Evolutionary conservation across 2,888 invertebrate species (phyloP).

Genomic region (Penaeus monodon): DNA sequence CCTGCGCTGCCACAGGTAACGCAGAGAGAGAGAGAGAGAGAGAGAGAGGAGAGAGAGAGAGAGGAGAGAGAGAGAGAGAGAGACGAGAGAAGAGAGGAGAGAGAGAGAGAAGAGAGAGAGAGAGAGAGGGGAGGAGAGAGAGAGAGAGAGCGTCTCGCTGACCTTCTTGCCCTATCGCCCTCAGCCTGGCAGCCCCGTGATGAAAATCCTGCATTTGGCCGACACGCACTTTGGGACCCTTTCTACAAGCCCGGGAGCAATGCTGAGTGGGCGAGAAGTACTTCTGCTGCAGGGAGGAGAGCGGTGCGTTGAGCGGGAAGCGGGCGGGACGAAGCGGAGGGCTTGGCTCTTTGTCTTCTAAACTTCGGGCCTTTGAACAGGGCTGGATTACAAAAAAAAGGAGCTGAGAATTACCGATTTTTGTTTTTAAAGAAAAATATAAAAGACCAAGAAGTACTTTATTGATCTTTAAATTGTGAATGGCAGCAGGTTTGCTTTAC

Average conservation of each 20-base stretch:
- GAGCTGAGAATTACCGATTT: too few relatives aligned
- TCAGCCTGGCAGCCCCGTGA: slow-evolving; percentile 47
- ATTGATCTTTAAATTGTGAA: too few relatives aligned
- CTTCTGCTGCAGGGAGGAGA: slow-evolving; percentile 80
- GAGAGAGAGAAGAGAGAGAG: slow-evolving; percentile 27
- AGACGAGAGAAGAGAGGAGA: slow-evolving; percentile 20
- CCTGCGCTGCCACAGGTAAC: slow-evolving; percentile 76
- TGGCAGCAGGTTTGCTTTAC: too few relatives aligned
- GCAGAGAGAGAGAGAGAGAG: slow-evolving; percentile 15
- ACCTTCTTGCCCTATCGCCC: not conserved
- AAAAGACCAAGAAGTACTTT: too few relatives aligned
- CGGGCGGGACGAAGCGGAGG: slow-evolving; percentile 61
- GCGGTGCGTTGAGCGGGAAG: slow-evolving; percentile 34
- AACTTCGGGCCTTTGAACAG: not conserved
- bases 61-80: slow-evolving; percentile 16
- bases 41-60: too few relatives aligned
- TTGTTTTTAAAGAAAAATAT: too few relatives aligned
- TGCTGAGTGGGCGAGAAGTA: slow-evolving; percentile 86
- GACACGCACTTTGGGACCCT: slow-evolving; percentile 71
- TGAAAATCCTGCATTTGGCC: slow-evolving; percentile 70
- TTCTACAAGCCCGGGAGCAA: slow-evolving; percentile 69
- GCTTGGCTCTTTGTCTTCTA: not conserved
- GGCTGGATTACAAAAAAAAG: too few relatives aligned
- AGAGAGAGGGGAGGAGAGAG: not conserved
- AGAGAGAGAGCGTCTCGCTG: not conserved